These are phyloP conservation scores for Paramuricea clavata DNA, from an alignment of 92 coral and sea anemone species.

Conservation along the genomic window DNA sequence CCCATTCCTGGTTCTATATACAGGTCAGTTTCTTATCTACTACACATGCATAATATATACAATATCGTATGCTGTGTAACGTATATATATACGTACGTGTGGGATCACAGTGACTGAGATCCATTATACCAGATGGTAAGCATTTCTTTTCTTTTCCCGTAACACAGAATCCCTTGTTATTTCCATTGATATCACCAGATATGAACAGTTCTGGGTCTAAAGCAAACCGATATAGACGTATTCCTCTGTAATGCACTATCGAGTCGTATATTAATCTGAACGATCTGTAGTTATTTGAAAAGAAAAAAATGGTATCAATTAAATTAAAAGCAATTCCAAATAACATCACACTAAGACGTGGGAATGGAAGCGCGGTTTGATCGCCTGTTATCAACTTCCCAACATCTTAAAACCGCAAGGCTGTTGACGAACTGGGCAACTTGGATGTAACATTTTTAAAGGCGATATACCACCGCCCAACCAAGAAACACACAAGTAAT, in stretches of 20 bases:
- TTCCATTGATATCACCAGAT: conserved; percentile 73
- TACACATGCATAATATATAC: too few species aligned
- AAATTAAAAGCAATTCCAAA: too few species aligned
- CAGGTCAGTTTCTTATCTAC: too few species aligned
- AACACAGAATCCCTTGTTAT: conserved; percentile 93
- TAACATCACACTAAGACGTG: too few species aligned
- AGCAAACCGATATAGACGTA: conserved; percentile 79
- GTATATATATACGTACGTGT: conserved; percentile 67
- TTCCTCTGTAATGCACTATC: conserved; percentile 69
- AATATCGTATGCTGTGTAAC: too few species aligned
- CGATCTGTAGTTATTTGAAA: conserved; percentile 67
- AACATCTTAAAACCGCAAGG: too few species aligned
- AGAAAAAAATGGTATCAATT: too few species aligned
- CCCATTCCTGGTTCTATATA: too few species aligned
- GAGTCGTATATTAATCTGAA: conserved; percentile 74
- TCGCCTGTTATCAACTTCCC: too few species aligned
- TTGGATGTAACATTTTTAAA: neutral
- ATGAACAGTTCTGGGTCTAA: conserved; percentile 74
- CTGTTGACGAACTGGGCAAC: neutral
- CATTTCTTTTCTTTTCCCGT: conserved; percentile 71
- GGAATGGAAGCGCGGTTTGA: too few species aligned
- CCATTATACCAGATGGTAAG: conserved; percentile 81
- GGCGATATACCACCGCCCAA: neutral
- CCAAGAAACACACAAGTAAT: neutral
- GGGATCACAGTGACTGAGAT: conserved; percentile 82